Evolutionary conservation across 2,888 invertebrate species (phyloP).

Genomic region (Scaptomyza flava): DNA sequence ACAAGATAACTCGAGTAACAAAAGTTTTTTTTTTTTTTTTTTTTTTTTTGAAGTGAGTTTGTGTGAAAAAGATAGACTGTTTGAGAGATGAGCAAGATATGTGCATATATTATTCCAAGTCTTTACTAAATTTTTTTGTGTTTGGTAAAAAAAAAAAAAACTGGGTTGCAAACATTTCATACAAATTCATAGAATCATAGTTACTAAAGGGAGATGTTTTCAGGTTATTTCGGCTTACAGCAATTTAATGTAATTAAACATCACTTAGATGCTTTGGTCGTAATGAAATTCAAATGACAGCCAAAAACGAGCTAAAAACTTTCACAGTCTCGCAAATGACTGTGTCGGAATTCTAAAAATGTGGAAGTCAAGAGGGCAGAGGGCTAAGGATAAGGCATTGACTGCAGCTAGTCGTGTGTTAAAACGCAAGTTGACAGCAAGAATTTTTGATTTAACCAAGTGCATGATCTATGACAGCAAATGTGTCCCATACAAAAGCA

Average conservation of each 20-base stretch:
- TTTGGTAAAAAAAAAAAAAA: slow-evolving; percentile 38
- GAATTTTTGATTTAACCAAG: slow-evolving; percentile 77
- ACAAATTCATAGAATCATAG: slow-evolving; percentile 60
- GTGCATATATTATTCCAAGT: slow-evolving; percentile 52
- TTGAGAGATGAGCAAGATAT: slow-evolving; percentile 34
- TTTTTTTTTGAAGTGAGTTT: slow-evolving; percentile 9
- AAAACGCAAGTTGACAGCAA: slow-evolving; percentile 69
- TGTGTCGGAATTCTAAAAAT: slow-evolving; percentile 1
- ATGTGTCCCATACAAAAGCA: slow-evolving; percentile 69
- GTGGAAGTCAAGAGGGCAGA: background rate
- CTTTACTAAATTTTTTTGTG: slow-evolving; percentile 7
- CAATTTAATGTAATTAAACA: slow-evolving; percentile 70
- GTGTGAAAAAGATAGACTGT: background rate
- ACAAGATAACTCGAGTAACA: slow-evolving; percentile 47
- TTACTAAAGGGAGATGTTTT: slow-evolving; percentile 20
- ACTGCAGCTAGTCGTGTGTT: slow-evolving; percentile 67
- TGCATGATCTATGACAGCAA: slow-evolving; percentile 78
- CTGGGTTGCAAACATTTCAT: slow-evolving; percentile 64
- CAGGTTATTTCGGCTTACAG: slow-evolving; percentile 27
- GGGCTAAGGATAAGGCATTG: slow-evolving; percentile 39
- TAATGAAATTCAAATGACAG: slow-evolving; percentile 70
- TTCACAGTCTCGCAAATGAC: slow-evolving; percentile 13
- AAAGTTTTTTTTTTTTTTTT: slow-evolving; percentile 10
- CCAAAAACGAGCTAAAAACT: slow-evolving; percentile 33
- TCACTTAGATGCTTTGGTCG: slow-evolving; percentile 45